Evolutionary conservation across 2,888 invertebrate genomes (phyloP), one percentile per base, ranked within the genome.

Genomic region (Brenthis hecate): DNA sequence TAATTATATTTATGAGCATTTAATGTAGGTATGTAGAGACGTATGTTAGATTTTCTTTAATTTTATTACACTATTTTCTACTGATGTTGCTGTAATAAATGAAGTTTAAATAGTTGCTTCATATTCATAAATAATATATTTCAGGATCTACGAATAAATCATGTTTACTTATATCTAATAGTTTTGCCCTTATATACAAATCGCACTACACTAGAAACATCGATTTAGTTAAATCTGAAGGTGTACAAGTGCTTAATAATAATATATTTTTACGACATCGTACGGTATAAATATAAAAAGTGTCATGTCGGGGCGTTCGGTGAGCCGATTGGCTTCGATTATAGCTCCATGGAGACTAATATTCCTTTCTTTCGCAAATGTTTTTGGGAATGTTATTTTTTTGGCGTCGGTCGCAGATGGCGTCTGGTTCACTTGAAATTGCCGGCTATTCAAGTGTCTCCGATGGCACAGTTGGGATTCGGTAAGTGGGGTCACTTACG

Each of bases 341-440:
- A 93, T 91, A 79, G 91, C 84, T 78, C 93, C 93, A 80, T 83
- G 85, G 93, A 92, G 93, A 93, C 88, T 91, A 92, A 93, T 93
- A 93, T 89, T 86, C 89, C 82, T 88, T 89, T 89, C 89, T 89
- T 90, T 89, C 80, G 84, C 83, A 86, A 90, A 89, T 89, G 91
- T 89, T 89, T 90, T 89, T 85, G 84, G 88, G 85, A 85, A 87
- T 88, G 88, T 89, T 88, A 90, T 91, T 91, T 92, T 28, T 92
- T 90, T 86, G 85, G 86, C 88, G 88, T 88, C 87, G 88, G 90
- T 85, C 91, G 86, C 92, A 92, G 89, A 84, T 92, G 92, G 89
- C 82, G 89, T 83, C 81, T 79, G 81, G 81, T 80, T 78, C 79
- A 84, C 85, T 85, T 84, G 85, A 86, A 87, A 89, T 88, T 87